phyloP scores from a whole-genome alignment of 2,888 invertebrate species.

The Drosophila robusta region DNA sequence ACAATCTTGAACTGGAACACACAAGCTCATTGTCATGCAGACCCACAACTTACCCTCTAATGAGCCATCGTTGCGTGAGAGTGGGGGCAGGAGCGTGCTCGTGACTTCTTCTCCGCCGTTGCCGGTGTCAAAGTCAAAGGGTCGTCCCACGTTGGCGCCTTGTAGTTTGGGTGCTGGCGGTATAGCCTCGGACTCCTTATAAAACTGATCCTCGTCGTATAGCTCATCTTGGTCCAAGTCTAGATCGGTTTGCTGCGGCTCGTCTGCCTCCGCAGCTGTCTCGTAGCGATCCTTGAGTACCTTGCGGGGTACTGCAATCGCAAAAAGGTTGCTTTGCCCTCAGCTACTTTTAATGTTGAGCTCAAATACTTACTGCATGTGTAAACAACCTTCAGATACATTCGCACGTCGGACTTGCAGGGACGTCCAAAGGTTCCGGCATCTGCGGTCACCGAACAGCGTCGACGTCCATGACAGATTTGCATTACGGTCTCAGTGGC shows the following conservation, averaged over 20 bases:
- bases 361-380: slow-evolving; percentile 90
- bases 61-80: slow-evolving; percentile 80
- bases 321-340: neutral
- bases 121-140: slow-evolving; percentile 68
- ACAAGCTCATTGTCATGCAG: neutral
- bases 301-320: slow-evolving; percentile 90
- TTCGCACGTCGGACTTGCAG: slow-evolving; percentile 91
- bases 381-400: slow-evolving; percentile 94
- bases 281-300: slow-evolving; percentile 93
- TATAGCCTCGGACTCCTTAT: slow-evolving; percentile 87
- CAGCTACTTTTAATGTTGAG: neutral
- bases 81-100: slow-evolving; percentile 81
- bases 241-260: slow-evolving; percentile 87
- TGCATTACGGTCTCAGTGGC: slow-evolving; percentile 97
- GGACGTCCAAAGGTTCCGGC: slow-evolving; percentile 93
- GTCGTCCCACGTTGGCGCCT: slow-evolving; percentile 80
- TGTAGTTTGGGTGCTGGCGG: slow-evolving; percentile 86
- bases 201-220: slow-evolving; percentile 86
- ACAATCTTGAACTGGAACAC: neutral
- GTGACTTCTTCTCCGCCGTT: slow-evolving; percentile 56
- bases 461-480: slow-evolving; percentile 92
- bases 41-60: slow-evolving; percentile 79
- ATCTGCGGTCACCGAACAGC: slow-evolving; percentile 92
- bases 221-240: slow-evolving; percentile 86
- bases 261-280: slow-evolving; percentile 91